Evolutionary conservation across 2,888 invertebrate genomes (phyloP), one percentile per base, ranked within the genome.

Genomic region (Petrolisthes manimaculis): DNA sequence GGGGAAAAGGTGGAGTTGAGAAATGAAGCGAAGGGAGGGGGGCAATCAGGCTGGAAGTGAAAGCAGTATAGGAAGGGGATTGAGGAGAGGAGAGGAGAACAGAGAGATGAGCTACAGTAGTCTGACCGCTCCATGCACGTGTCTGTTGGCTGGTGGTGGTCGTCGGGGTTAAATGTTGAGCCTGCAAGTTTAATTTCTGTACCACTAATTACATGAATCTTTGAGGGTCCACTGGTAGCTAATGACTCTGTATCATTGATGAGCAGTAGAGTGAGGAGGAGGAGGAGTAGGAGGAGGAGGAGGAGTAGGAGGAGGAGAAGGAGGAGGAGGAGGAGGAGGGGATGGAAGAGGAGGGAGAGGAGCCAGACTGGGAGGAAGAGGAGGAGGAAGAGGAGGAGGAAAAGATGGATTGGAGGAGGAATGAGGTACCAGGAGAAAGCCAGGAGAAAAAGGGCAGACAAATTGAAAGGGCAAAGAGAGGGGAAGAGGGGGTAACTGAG

Each of bases 81-180:
- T 8, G 55, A 56, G 56, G 9, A 56, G 24, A 24, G 18, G 5
- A n/a, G 55, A 80, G 55, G 5, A n/a, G 55, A 80, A n/a, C n/a
- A 56, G 37, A 81, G 61, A 79, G 78, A 78, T 24, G 9, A 21
- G 12, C 18, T 3, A n/a, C n/a, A n/a, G n/a, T n/a, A 37, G 37
- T 37, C 37, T 37, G 37, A 37, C 37, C 1, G 37, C 37, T 2
- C 37, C 37, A 37, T n/a, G 1, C 9, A 24, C 24, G n/a, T 9
- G 21, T 53, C n/a, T n/a, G 8, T 53, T 24, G 18, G 55, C 6
- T 12, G 51, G 61, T 55, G 51, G 69, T 82, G 81, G 83, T 84
- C 55, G 74, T n/a, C 14, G 84, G 54, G 84, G 84, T 84, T 78
- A 84, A 84, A 67, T 84, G 75, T 61, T 84, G 84, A 21, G 53